Percentiles rank a stretch among this genome's conserved stretches.
Evolutionary conservation across 1,140 invertebrate species (phyloP).

Genomic region (Asobara japonica): DNA sequence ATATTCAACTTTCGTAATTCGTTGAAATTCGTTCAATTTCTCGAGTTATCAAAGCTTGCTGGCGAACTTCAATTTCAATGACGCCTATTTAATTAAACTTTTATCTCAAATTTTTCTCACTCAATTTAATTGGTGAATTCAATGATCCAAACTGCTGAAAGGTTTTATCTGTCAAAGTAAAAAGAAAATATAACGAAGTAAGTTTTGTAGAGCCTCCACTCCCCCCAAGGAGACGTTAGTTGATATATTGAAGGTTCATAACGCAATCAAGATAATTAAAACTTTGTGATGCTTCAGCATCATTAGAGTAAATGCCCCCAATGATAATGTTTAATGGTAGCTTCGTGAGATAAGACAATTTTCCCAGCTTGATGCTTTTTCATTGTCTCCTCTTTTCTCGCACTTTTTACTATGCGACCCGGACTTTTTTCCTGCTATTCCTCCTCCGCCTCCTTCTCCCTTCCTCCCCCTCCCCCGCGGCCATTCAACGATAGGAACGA

Average conservation of each 20-base stretch:
- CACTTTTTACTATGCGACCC: neutral
- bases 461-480: neutral
- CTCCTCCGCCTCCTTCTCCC: neutral
- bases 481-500: constrained; percentile 14
- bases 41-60: no score
- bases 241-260: constrained; percentile 4
- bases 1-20: neutral
- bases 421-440: neutral
- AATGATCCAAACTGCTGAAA: no score
- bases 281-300: neutral
- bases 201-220: neutral
- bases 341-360: constrained; percentile 13
- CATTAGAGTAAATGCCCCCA: neutral
- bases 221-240: neutral
- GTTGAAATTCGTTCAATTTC: neutral
- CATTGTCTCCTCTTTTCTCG: neutral
- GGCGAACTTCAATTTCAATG: no score
- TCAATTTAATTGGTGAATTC: no score
- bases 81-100: no score
- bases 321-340: constrained; percentile 11
- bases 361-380: constrained; percentile 10
- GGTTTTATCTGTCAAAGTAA: neutral
- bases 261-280: neutral
- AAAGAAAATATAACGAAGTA: neutral
- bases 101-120: no score